Evolutionary conservation across 2,888 invertebrate genomes (phyloP).

Genomic region (Trichogramma dendrolimi): DNA sequence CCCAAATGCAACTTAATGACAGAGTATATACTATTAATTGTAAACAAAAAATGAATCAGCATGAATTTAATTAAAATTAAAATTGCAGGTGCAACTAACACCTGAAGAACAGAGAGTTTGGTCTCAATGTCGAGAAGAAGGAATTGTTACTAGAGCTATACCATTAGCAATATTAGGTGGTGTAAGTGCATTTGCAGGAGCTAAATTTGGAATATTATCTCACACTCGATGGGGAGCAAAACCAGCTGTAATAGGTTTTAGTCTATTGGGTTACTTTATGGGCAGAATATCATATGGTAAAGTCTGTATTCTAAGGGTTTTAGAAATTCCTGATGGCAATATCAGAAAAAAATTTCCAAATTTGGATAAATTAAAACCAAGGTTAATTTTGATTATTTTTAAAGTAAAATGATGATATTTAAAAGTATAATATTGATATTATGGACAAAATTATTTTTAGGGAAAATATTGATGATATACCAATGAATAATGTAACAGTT

Average conservation of each 20-base stretch:
- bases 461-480: not conserved
- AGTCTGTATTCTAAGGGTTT: slow-evolving; percentile 15
- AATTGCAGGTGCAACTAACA: slow-evolving; percentile 12
- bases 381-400: slow-evolving; percentile 1
- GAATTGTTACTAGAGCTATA: slow-evolving; percentile 21
- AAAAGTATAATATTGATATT: not conserved
- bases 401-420: not conserved
- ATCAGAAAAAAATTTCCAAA: slow-evolving; percentile 11
- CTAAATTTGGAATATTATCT: slow-evolving; percentile 9
- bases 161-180: slow-evolving; percentile 21
- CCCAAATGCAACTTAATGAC: too few relatives aligned
- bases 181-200: slow-evolving; percentile 7
- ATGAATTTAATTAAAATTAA: not conserved
- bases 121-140: slow-evolving; percentile 26
- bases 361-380: not conserved
- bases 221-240: slow-evolving; percentile 12
- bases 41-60: not conserved
- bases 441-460: slow-evolving; percentile 1
- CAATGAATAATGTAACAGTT: not conserved
- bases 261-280: slow-evolving; percentile 20
- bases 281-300: slow-evolving; percentile 24
- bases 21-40: too few relatives aligned
- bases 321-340: slow-evolving; percentile 23
- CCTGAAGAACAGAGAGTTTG: slow-evolving; percentile 27
- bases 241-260: slow-evolving; percentile 16